phyloP scores from a whole-genome alignment of 2,888 invertebrate species.

The Resseliella maxima region DNA sequence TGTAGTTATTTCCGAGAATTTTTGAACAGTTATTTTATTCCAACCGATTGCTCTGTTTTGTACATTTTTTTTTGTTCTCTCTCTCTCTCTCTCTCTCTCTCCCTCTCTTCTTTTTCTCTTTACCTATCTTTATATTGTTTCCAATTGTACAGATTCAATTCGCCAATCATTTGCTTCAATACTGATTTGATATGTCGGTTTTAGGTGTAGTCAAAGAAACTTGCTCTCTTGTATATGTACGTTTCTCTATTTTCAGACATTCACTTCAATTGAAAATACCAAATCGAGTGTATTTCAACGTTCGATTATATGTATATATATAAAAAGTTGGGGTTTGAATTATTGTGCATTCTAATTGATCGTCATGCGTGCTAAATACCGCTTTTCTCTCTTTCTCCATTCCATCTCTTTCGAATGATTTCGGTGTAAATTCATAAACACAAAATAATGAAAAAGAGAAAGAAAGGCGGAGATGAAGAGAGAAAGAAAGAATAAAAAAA shows the following conservation, averaged over 20 bases:
- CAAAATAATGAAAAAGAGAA: background rate
- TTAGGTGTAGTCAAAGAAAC: constrained; percentile 51
- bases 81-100: too few species aligned
- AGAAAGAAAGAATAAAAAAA: too few species aligned
- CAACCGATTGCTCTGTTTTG: constrained; percentile 9
- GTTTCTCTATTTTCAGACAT: constrained; percentile 53
- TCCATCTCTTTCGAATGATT: constrained; percentile 14
- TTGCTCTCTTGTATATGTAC: constrained; percentile 23
- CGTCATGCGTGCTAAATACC: constrained; percentile 48
- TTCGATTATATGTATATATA: background rate
- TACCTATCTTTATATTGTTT: constrained; percentile 11
- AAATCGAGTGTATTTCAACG: constrained; percentile 17
- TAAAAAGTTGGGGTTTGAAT: constrained; percentile 34
- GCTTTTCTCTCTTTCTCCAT: constrained; percentile 22
- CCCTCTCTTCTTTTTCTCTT: too few species aligned
- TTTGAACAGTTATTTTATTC: constrained; percentile 55
- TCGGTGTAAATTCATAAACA: constrained; percentile 45
- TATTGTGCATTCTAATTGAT: constrained; percentile 53
- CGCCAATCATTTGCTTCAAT: constrained; percentile 40
- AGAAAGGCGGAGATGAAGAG: too few species aligned
- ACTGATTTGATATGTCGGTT: constrained; percentile 38
- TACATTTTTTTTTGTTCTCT: background rate
- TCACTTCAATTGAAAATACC: constrained; percentile 46
- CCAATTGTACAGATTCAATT: constrained; percentile 45
- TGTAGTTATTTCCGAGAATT: constrained; percentile 36